These are phyloP conservation scores for Manis javanica DNA, from an alignment of 2,797 vertebrate genomes.

Conservation along the genomic window DNA sequence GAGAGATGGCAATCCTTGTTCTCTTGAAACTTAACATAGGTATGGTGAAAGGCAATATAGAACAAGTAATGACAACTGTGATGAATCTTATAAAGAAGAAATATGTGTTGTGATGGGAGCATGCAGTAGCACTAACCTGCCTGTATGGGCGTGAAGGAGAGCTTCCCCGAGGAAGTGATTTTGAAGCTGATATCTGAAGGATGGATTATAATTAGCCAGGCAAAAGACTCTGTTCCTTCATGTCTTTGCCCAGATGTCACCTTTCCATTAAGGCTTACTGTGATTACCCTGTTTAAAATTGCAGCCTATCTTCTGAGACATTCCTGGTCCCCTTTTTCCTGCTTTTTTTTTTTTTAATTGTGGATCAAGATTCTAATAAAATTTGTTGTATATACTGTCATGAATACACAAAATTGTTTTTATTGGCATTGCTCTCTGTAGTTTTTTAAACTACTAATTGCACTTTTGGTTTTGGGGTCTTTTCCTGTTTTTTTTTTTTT, in stretches of 20 bases:
- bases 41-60: not conserved
- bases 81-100: not conserved
- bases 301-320: not conserved
- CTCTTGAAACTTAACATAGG: not conserved
- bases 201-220: not conserved
- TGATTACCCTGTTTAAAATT: not conserved
- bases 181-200: constrained; percentile 22
- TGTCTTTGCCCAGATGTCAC: not conserved
- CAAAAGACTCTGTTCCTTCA: constrained; percentile 16
- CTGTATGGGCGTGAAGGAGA: not conserved
- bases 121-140: not conserved
- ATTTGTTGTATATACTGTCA: not conserved
- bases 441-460: not conserved
- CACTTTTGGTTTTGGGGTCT: not conserved
- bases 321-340: not conserved
- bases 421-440: not conserved
- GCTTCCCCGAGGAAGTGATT: not conserved
- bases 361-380: not conserved
- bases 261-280: not conserved
- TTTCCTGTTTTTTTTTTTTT: not conserved
- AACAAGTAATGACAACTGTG: not conserved
- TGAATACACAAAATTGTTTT: not conserved
- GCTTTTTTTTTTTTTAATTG: not conserved
- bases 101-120: not conserved
- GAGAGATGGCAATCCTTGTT: not conserved